Evolutionary conservation across 2,888 invertebrate genomes (phyloP), one percentile per base, ranked within the genome.

Genomic region (Erynnis tages): DNA sequence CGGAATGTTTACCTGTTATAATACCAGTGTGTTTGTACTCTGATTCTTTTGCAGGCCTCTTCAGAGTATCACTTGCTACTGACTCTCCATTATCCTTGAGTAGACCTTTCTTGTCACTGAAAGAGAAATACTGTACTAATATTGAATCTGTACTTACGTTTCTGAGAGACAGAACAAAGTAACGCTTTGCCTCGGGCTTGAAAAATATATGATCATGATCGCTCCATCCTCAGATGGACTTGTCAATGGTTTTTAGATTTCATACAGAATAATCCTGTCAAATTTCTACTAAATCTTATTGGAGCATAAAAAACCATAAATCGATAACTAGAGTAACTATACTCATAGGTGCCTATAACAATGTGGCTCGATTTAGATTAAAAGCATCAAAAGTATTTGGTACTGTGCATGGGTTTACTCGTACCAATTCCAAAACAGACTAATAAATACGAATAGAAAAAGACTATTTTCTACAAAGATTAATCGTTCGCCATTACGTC

Each of bases 1-100:
- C 70, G 62, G 88, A 88, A 80, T 89, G 86, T 73, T 87, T 88
- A 29, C 88, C 88, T 50, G 87, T 88, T 55, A 89, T 83, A 54
- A 81, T 69, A 47, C 88, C 88, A 4, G 88, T 88, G 44, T 86
- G 87, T 64, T 87, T 85, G 66, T 87, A 87, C 61, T 85, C 82
- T 55, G 68, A 86, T 60, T 87, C 83, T 71, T 73, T 81, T 71
- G 82, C 69, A 1, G 72, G 62, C 54, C 71, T 69, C 61, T 69
- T 75, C 57, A 70, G 60, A 54, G 67, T 66, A 34, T 76, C 77
- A 48, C 76, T 73, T 19, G 64, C 61, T 16, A 50, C 37, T 50
- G 74, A 58, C 49, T 77, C 79, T 1, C 66, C 64, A 54, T 71
- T 78, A 58, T 79, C 76, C 61, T 69, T 79, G 49, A 88, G 74